phyloP scores from a whole-genome alignment of 2,113 vertebrate species.

The Scophthalmus maximus region DNA sequence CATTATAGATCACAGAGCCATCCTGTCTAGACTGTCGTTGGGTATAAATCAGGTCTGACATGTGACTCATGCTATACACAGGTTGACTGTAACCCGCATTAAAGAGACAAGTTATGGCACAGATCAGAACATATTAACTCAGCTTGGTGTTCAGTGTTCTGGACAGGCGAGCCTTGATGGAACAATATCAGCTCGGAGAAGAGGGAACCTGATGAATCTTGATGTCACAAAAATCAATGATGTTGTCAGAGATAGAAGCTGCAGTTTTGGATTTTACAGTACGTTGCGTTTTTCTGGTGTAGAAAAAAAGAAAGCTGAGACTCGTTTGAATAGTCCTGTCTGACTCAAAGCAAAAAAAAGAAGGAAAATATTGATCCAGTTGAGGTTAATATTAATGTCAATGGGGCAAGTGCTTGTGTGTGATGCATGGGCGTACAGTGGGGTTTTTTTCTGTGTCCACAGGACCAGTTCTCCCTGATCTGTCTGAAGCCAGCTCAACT shows the following conservation, averaged over 20 bases:
- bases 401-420: constrained; percentile 2
- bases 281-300: constrained; percentile 10
- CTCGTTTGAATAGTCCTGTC: neutral
- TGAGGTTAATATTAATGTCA: constrained; percentile 39
- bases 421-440: neutral
- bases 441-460: constrained; percentile 30
- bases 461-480: constrained; percentile 81
- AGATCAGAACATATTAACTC: constrained; percentile 49
- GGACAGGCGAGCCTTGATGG: constrained; percentile 20
- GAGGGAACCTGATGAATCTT: constrained; percentile 24
- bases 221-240: constrained; percentile 40
- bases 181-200: constrained; percentile 10
- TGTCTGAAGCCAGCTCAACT: constrained; percentile 64
- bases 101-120: constrained; percentile 37
- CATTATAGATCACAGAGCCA: constrained; percentile 37
- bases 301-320: neutral
- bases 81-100: constrained; percentile 52
- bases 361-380: constrained; percentile 26
- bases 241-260: neutral
- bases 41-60: constrained; percentile 46
- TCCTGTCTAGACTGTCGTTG: neutral
- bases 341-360: constrained; percentile 13
- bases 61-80: constrained; percentile 50
- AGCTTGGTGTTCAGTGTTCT: constrained; percentile 3
- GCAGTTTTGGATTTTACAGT: neutral